Percentiles rank a stretch among this genome's conserved stretches.
These are phyloP conservation scores for Enteromius afrohamiltoni DNA, from an alignment of 2,797 vertebrate species.

Conservation along the genomic window DNA sequence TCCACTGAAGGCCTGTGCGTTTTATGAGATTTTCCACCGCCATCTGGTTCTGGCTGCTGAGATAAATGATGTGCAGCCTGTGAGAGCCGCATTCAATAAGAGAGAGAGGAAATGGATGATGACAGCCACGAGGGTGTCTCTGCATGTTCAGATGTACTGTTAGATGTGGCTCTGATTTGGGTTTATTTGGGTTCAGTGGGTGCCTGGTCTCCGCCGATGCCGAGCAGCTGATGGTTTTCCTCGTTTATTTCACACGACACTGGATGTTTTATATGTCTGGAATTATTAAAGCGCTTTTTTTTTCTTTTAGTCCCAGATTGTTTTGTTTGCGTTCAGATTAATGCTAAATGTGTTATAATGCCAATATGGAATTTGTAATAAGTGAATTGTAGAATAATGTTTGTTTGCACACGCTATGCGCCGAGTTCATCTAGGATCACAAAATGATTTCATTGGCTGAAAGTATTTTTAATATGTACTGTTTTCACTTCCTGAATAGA, in stretches of 20 bases:
- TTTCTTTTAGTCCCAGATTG: not conserved
- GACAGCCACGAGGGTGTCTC: slow-evolving; percentile 62
- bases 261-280: slow-evolving; percentile 11
- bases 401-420: not conserved
- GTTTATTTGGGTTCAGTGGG: slow-evolving; percentile 40
- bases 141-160: slow-evolving; percentile 49
- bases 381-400: not conserved
- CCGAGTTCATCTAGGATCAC: not conserved
- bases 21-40: slow-evolving; percentile 79
- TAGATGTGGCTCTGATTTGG: slow-evolving; percentile 55
- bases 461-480: not conserved
- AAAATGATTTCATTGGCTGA: not conserved
- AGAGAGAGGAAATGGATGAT: slow-evolving; percentile 73
- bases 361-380: not conserved
- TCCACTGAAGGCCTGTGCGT: slow-evolving; percentile 70
- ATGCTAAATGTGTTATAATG: not conserved
- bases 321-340: not conserved
- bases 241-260: slow-evolving; percentile 10
- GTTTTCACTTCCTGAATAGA: not conserved
- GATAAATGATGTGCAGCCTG: slow-evolving; percentile 78
- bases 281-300: not conserved
- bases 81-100: slow-evolving; percentile 74
- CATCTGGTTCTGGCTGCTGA: slow-evolving; percentile 74
- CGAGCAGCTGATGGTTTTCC: slow-evolving; percentile 6
- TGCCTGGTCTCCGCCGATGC: slow-evolving; percentile 29